A percentile compares a stretch with the other conserved stretches of the same genome.
phyloP scores from a whole-genome alignment of 1,140 invertebrate genomes.

The Calycopis cecrops region DNA sequence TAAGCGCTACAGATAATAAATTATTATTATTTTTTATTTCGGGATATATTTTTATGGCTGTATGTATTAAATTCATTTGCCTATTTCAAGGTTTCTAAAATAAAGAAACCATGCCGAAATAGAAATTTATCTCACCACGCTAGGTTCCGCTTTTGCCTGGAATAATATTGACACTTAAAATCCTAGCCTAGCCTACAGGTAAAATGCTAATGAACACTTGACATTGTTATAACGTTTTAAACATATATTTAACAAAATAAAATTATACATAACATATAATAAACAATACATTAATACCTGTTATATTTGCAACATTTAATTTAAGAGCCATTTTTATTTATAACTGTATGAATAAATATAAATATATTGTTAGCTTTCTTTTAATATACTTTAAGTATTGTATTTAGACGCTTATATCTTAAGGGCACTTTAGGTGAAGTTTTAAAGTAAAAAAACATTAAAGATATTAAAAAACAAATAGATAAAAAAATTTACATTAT shows the following conservation, averaged over 20 bases:
- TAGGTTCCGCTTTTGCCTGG: conserved; percentile 53
- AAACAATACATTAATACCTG: too few relatives aligned
- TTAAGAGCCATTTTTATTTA: too few relatives aligned
- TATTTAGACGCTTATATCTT: too few relatives aligned
- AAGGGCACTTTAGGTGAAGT: too few relatives aligned
- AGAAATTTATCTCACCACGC: conserved; percentile 54
- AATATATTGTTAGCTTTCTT: too few relatives aligned
- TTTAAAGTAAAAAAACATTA: too few relatives aligned
- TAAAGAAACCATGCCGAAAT: conserved; percentile 42
- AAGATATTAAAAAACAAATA: too few relatives aligned
- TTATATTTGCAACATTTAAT: conserved; percentile 5
- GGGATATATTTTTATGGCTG: background rate
- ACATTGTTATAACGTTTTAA: background rate
- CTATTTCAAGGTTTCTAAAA: conserved; percentile 17
- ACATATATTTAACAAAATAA: background rate
- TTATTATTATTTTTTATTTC: background rate
- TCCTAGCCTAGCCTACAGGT: background rate
- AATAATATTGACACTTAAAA: conserved; percentile 40
- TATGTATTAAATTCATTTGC: conserved; percentile 16
- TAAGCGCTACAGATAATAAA: conserved; percentile 2
- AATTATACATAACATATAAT: background rate
- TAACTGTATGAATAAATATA: too few relatives aligned
- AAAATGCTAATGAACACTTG: background rate
- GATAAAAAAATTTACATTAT: too few relatives aligned
- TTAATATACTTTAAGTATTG: too few relatives aligned